Conservation (phyloP, 2,113 vertebrate species). For the Bubo bubo region DNA sequence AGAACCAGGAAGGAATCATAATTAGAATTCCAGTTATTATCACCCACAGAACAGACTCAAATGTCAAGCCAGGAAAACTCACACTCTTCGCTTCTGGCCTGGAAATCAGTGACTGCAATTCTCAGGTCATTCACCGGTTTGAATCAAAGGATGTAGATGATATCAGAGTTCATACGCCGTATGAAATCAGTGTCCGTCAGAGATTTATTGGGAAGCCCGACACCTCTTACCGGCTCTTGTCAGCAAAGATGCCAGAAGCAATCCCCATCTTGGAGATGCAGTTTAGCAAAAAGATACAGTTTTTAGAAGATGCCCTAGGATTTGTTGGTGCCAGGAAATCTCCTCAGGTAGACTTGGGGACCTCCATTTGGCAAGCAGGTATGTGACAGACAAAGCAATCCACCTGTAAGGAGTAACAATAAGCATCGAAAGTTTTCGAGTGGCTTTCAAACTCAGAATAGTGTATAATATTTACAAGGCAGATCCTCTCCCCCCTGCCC, state of each 20-base stretch:
- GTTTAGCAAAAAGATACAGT: slow-evolving; percentile 86
- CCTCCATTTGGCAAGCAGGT: slow-evolving; percentile 80
- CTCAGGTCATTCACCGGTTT: slow-evolving; percentile 83
- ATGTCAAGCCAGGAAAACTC: slow-evolving; percentile 82
- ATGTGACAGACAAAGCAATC: neutral
- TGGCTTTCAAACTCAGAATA: neutral
- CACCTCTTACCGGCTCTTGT: slow-evolving; percentile 81
- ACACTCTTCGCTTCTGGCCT: slow-evolving; percentile 79
- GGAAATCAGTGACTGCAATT: slow-evolving; percentile 81
- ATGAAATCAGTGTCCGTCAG: slow-evolving; percentile 88
- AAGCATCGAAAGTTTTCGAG: neutral
- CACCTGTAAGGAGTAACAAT: neutral
- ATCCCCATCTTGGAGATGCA: slow-evolving; percentile 84
- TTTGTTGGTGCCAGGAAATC: slow-evolving; percentile 67
- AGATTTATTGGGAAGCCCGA: slow-evolving; percentile 90
- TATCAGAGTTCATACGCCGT: slow-evolving; percentile 83
- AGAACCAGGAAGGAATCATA: slow-evolving; percentile 74
- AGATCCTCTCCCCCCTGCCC: neutral
- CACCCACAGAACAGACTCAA: slow-evolving; percentile 74
- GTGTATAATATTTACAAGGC: rapidly evolving
- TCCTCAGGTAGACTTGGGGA: slow-evolving; percentile 69
- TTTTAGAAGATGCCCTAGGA: slow-evolving; percentile 74
- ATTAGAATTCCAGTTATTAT: slow-evolving; percentile 83
- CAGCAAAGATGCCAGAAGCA: slow-evolving; percentile 85
- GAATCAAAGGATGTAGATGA: slow-evolving; percentile 87